These are phyloP conservation scores for Nothoprocta perdicaria DNA, from an alignment of 2,113 vertebrate genomes.

Conservation along the genomic window DNA sequence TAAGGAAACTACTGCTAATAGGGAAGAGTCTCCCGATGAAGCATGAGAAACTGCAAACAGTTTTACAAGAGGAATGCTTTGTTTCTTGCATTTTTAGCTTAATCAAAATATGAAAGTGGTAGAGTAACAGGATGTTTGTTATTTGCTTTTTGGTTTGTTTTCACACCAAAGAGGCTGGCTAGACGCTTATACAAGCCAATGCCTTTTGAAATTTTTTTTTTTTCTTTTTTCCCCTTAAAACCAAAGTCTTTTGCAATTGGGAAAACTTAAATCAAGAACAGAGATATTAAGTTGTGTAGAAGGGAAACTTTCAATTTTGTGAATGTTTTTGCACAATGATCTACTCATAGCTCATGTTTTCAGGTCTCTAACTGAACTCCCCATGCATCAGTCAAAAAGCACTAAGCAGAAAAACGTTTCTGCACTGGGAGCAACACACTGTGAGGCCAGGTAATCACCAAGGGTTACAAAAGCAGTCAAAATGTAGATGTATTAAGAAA, in stretches of 20 bases:
- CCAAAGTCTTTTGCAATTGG: neutral
- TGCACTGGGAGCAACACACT: neutral
- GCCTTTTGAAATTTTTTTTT: neutral
- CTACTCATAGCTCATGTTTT: neutral
- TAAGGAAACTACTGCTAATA: neutral
- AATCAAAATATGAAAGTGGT: neutral
- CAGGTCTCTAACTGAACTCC: neutral
- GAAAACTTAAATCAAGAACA: neutral
- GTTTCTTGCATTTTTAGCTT: neutral
- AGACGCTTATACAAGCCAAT: neutral
- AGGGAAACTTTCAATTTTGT: neutral
- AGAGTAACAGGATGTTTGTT: rapidly evolving
- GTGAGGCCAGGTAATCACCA: neutral
- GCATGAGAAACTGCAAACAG: neutral
- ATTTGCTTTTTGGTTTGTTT: neutral
- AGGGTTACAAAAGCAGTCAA: neutral
- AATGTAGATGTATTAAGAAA: neutral
- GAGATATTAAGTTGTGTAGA: neutral
- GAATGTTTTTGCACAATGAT: neutral
- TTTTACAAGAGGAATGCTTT: neutral
- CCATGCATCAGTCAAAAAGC: neutral
- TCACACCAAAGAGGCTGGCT: neutral
- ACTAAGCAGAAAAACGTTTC: neutral
- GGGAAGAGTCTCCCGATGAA: neutral
- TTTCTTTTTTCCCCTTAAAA: neutral